Evolutionary conservation across 1,140 invertebrate genomes (phyloP).

Genomic region (Drosophila bocqueti): DNA sequence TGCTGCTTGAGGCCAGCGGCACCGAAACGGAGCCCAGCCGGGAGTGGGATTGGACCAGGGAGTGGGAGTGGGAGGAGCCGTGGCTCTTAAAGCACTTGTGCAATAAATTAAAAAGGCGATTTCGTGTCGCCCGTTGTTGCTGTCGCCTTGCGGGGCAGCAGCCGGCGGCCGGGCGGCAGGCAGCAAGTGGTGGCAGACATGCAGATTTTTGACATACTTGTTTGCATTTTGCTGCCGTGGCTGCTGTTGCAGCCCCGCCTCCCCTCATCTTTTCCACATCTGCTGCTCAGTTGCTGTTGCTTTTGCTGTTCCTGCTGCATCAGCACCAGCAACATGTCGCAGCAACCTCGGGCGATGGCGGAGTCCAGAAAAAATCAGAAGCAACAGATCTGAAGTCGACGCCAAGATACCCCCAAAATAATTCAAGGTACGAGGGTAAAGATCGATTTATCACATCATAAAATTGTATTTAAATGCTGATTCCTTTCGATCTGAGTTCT

Average conservation of each 20-base stretch:
- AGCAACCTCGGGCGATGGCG: constrained; percentile 62
- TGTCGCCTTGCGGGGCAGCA: constrained; percentile 24
- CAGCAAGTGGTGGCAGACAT: constrained; percentile 82
- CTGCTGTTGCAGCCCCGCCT: constrained; percentile 40
- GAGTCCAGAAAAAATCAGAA: constrained; percentile 22
- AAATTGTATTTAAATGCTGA: not conserved
- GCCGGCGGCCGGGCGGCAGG: constrained; percentile 27
- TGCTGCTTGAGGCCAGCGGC: constrained; percentile 70
- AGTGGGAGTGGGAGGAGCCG: constrained; percentile 47
- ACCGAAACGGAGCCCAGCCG: constrained; percentile 27
- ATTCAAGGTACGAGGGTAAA: not conserved
- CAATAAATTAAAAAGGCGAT: constrained; percentile 84
- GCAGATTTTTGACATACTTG: constrained; percentile 83
- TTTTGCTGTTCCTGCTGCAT: constrained; percentile 19
- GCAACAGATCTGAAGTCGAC: constrained; percentile 15
- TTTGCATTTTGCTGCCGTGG: constrained; percentile 81
- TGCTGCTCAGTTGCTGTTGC: constrained; percentile 25
- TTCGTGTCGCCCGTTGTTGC: constrained; percentile 70
- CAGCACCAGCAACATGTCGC: constrained; percentile 71
- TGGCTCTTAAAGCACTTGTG: constrained; percentile 82
- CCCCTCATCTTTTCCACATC: constrained; percentile 18
- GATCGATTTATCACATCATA: not conserved
- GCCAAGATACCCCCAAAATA: constrained; percentile 8
- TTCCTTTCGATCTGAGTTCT: not conserved
- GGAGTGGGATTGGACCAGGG: constrained; percentile 24